A percentile compares a stretch with the other conserved stretches of the same genome.
Evolutionary conservation across 2,113 vertebrate genomes (phyloP).

Genomic region (Pithys albifrons): DNA sequence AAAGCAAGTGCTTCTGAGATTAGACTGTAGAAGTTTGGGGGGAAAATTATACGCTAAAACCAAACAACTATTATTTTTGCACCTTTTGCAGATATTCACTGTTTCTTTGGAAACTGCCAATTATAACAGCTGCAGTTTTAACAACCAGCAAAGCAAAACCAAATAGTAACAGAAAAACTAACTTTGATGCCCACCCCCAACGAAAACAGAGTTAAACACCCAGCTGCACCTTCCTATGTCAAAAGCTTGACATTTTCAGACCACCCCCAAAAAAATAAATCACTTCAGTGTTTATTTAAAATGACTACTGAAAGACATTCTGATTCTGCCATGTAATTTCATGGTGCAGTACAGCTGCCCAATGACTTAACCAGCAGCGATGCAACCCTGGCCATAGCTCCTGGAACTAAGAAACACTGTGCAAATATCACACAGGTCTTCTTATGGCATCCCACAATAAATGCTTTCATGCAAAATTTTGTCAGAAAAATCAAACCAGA

Average conservation of each 20-base stretch:
- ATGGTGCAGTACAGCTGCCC: neutral
- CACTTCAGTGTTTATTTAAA: neutral
- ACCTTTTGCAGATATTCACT: neutral
- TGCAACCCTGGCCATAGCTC: accelerated
- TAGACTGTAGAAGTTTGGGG: neutral
- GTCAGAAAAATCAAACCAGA: neutral
- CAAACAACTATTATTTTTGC: neutral
- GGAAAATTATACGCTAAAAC: neutral
- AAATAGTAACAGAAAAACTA: neutral
- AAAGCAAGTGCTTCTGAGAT: neutral
- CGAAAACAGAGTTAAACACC: neutral
- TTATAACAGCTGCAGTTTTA: neutral
- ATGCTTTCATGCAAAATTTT: neutral
- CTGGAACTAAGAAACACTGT: neutral
- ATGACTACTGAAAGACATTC: neutral
- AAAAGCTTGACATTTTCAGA: neutral
- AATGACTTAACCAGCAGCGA: neutral
- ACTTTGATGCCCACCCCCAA: accelerated
- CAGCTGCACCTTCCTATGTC: neutral
- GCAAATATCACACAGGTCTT: neutral
- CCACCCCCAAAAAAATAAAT: neutral
- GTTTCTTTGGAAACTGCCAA: neutral
- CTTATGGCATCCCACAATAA: neutral
- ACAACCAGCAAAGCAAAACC: neutral
- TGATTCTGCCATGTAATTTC: neutral